These are phyloP conservation scores for Falco cherrug DNA, from an alignment of 2,797 vertebrate genomes.

Conservation along the genomic window DNA sequence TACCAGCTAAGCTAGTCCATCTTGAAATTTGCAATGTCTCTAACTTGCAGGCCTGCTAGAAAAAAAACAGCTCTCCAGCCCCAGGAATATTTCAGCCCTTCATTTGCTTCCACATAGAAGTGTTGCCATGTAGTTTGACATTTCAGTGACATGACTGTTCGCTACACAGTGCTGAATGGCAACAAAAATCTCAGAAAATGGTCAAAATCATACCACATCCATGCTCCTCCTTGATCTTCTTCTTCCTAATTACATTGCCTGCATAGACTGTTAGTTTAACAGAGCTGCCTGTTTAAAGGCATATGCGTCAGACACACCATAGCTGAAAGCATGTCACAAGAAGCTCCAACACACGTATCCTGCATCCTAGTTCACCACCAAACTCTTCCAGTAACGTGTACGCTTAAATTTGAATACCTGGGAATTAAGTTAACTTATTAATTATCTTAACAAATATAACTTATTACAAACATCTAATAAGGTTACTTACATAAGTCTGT, in stretches of 20 bases:
- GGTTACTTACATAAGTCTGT: rapidly evolving
- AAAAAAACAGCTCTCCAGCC: not conserved
- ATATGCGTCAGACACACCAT: not conserved
- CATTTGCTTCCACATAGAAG: not conserved
- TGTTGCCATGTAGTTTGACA: not conserved
- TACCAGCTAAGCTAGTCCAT: not conserved
- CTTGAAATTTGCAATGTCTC: not conserved
- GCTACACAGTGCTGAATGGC: not conserved
- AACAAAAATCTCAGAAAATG: not conserved
- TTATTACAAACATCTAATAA: not conserved
- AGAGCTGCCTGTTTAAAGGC: not conserved
- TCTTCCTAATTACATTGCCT: not conserved
- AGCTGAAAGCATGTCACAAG: not conserved
- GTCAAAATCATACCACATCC: not conserved
- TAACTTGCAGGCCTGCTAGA: not conserved
- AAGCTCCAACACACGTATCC: not conserved
- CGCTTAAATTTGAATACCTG: not conserved
- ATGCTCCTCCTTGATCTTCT: not conserved
- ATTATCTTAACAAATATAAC: not conserved
- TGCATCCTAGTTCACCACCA: not conserved
- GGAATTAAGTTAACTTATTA: not conserved
- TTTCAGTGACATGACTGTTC: not conserved
- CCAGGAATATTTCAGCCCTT: not conserved
- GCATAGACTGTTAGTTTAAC: not conserved
- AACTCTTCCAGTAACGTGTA: not conserved